Conservation (phyloP, 2,797 vertebrate genomes). For the Chelon auratus region DNA sequence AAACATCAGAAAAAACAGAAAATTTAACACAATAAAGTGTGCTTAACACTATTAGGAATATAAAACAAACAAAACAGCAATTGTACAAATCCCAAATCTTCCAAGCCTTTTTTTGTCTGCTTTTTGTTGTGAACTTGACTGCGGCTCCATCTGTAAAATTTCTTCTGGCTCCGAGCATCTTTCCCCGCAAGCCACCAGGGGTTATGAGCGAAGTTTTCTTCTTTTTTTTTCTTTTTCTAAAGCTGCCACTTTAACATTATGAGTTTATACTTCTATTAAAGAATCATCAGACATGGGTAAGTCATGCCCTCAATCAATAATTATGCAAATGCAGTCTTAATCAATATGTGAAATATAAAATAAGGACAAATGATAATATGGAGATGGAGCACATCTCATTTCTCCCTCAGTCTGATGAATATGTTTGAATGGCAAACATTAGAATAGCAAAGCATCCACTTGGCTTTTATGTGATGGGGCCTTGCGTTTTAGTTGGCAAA, state of each 20-base stretch:
- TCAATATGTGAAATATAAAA: conserved; percentile 74
- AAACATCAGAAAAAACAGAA: background rate
- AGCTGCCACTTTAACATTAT: conserved; percentile 58
- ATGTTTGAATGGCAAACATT: conserved; percentile 66
- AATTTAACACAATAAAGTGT: background rate
- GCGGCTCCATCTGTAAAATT: conserved; percentile 29
- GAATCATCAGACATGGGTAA: conserved; percentile 64
- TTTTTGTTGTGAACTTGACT: conserved; percentile 20
- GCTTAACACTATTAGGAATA: background rate
- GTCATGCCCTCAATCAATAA: conserved; percentile 70
- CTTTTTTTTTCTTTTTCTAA: background rate
- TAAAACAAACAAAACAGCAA: background rate
- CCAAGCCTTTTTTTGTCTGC: conserved; percentile 4
- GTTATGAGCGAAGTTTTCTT: conserved; percentile 40
- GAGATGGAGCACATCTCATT: conserved; percentile 50
- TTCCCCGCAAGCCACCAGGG: conserved; percentile 23
- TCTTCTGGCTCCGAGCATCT: conserved; percentile 37
- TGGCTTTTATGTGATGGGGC: conserved; percentile 71
- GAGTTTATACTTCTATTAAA: conserved; percentile 56
- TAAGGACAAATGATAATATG: conserved; percentile 67
- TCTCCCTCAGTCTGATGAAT: conserved; percentile 48
- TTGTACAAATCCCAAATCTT: background rate
- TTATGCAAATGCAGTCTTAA: conserved; percentile 70
- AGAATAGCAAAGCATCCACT: conserved; percentile 65
- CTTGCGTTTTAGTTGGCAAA: conserved; percentile 72